These are phyloP conservation scores for Phalacrocorax pelagicus DNA, from an alignment of 2,113 vertebrate genomes.

Conservation along the genomic window DNA sequence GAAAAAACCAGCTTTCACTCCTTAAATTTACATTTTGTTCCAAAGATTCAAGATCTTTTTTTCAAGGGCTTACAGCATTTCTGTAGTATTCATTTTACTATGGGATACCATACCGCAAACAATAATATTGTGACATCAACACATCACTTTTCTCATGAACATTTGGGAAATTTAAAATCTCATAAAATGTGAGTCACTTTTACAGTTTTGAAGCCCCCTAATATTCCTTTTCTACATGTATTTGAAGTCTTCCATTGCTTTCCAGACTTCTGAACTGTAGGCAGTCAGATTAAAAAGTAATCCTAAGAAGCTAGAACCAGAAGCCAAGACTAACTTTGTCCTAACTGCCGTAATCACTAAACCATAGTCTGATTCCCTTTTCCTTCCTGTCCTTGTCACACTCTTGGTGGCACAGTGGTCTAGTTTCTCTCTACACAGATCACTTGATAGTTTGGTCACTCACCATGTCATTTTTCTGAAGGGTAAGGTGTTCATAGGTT, in stretches of 20 bases:
- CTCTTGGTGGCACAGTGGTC: not conserved
- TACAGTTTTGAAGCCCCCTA: not conserved
- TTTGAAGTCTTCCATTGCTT: not conserved
- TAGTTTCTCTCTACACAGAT: not conserved
- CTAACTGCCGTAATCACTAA: not conserved
- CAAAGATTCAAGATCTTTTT: not conserved
- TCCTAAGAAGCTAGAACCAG: not conserved
- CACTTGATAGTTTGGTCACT: too few species aligned
- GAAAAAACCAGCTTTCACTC: not conserved
- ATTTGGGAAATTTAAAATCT: not conserved
- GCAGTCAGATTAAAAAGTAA: not conserved
- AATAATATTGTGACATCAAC: not conserved
- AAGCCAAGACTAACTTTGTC: not conserved
- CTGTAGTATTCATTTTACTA: not conserved
- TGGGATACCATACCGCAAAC: not conserved
- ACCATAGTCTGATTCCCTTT: not conserved
- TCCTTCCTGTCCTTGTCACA: not conserved
- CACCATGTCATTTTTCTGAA: not conserved
- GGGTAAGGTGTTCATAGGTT: not conserved
- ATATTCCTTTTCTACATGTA: not conserved
- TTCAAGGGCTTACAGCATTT: not conserved
- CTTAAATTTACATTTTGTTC: not conserved
- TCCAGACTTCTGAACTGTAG: not conserved
- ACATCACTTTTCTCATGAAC: not conserved
- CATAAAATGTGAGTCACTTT: not conserved